Evolutionary conservation across 1,140 invertebrate species (phyloP).

Genomic region (Phymastichus coffea): DNA sequence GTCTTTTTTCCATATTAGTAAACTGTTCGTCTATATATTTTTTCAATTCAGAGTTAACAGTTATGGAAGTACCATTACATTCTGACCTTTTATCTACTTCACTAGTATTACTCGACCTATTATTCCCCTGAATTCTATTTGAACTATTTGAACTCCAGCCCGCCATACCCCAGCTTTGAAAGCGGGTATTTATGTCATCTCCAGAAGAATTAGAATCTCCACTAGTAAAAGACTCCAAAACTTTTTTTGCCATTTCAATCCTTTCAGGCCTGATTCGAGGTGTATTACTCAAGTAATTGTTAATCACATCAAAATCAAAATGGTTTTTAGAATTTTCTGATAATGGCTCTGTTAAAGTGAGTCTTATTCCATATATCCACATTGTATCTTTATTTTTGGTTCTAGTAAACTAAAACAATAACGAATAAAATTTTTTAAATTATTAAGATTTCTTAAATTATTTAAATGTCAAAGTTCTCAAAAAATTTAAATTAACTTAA

Average conservation of each 20-base stretch:
- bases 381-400: slow-evolving; percentile 47
- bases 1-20: slow-evolving; percentile 44
- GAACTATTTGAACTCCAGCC: slow-evolving; percentile 15
- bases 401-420: slow-evolving; percentile 51
- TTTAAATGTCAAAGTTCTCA: neutral
- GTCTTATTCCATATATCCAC: slow-evolving; percentile 54
- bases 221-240: slow-evolving; percentile 30
- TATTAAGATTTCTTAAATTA: neutral
- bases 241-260: slow-evolving; percentile 28
- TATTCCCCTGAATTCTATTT: neutral
- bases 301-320: slow-evolving; percentile 43
- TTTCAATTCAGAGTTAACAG: slow-evolving; percentile 30
- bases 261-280: slow-evolving; percentile 26
- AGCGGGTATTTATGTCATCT: slow-evolving; percentile 29
- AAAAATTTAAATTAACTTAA: neutral
- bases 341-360: slow-evolving; percentile 40
- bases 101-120: neutral
- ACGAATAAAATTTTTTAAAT: slow-evolving; percentile 3
- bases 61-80: slow-evolving; percentile 7
- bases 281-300: slow-evolving; percentile 36
- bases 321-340: slow-evolving; percentile 28
- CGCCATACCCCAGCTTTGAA: slow-evolving; percentile 26
- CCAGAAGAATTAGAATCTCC: slow-evolving; percentile 25
- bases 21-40: slow-evolving; percentile 48
- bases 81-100: slow-evolving; percentile 1